Evolutionary conservation across 2,113 vertebrate genomes (phyloP).

Genomic region (Antechinus stuartii): DNA sequence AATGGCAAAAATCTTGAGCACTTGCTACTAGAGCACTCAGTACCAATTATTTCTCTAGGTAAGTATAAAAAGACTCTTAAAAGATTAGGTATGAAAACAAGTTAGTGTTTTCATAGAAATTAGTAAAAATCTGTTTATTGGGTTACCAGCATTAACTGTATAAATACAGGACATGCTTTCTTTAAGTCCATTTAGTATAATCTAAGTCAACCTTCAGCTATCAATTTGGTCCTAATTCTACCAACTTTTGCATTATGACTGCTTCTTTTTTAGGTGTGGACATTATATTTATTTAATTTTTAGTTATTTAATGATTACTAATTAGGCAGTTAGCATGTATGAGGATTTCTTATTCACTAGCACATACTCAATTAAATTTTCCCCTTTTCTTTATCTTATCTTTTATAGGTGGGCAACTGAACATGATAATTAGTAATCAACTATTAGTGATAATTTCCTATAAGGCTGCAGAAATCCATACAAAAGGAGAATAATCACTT

Average conservation of each 20-base stretch:
- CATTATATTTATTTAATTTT: conserved; percentile 27
- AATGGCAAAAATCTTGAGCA: not conserved
- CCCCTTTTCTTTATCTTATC: not conserved
- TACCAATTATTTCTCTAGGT: not conserved
- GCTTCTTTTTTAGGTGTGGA: conserved; percentile 31
- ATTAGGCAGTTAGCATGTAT: conserved; percentile 30
- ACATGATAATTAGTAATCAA: not conserved
- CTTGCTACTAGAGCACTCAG: not conserved
- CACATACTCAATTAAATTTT: not conserved
- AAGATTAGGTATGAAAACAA: conserved; percentile 14
- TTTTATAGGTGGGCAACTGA: not conserved
- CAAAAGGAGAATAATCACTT: not conserved
- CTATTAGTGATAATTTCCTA: not conserved
- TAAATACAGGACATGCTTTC: conserved; percentile 7
- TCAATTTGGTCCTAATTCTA: not conserved
- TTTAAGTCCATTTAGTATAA: not conserved
- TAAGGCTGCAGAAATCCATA: not conserved
- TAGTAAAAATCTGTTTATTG: not conserved
- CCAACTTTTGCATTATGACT: not conserved
- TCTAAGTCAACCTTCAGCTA: conserved; percentile 30
- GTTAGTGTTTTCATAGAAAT: not conserved
- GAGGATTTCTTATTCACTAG: not conserved
- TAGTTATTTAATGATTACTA: conserved; percentile 26
- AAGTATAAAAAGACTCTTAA: not conserved
- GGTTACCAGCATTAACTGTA: not conserved